Evolutionary conservation across 2,113 vertebrate species (phyloP), one percentile per base, ranked within the genome.

Genomic region (Fregetta grallaria): DNA sequence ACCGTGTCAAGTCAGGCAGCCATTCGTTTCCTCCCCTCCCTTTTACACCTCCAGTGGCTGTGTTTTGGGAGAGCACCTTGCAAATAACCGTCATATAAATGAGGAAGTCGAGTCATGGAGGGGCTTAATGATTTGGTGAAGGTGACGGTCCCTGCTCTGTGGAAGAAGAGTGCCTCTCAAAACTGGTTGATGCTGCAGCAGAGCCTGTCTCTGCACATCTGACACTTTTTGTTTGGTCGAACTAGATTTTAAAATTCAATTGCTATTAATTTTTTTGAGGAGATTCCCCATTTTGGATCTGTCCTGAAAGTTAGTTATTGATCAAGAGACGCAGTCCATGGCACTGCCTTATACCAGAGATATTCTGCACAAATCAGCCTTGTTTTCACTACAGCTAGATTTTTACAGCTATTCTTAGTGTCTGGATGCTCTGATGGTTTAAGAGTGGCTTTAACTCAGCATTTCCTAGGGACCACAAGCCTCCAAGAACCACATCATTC

Each of bases 381-480:
- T 85, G 74, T 73, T 93, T 90, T 86, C 53, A 70, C 49, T 40
- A 59, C 74, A 65, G 56, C 36, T 72, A 81, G 86, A 53, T 94
- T 92, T 94, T 80, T 90, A 66, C n/a, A 70, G 89, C 76, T 87
- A 68, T 91, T 94, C 88, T 91, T 95, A 89, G 76, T 45, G 55
- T 47, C 23, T 68, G 66, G 83, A 66, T 89, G 76, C 66, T 89
- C 80, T 94, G 92, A 70, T 76, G 91, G 92, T 87, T 94, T 89
- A 92, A 79, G 73, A 87, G 90, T 86, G 86, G n/a, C 70, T 95
- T 89, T 82, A 95, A 94, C 84, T 95, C 87, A 82, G 62, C 83
- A 86, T 73, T 94, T 96, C 67, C 89, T 76, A n/a, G 86, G 79
- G 88, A 92, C 65, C 42, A 74, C 52, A 62, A 62, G 29, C 40